Conservation (phyloP, 2,113 vertebrate genomes). For the Gila orcuttii region DNA sequence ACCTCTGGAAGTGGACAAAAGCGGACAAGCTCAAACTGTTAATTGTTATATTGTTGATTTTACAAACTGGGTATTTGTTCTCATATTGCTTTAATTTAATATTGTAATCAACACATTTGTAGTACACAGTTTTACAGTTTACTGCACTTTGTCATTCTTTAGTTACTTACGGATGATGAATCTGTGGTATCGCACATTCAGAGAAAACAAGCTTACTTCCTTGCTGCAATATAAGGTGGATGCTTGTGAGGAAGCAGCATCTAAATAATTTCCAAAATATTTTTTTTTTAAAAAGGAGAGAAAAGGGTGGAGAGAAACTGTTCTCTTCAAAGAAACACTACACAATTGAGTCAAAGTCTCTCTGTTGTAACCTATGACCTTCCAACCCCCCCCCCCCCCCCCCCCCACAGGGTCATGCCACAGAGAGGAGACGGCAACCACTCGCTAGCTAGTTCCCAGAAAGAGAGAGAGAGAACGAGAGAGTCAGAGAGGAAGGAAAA, state of each 20-base stretch:
- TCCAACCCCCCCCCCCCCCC: slow-evolving; percentile 64
- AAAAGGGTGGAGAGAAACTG: slow-evolving; percentile 38
- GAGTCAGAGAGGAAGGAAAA: not conserved
- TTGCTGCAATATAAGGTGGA: not conserved
- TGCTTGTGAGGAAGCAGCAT: slow-evolving; percentile 56
- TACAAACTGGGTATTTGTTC: too few species aligned
- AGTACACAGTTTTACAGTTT: too few species aligned
- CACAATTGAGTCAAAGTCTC: slow-evolving; percentile 77
- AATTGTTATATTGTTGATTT: too few species aligned
- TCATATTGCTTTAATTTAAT: too few species aligned
- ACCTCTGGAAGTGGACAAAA: too few species aligned
- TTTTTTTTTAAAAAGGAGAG: slow-evolving; percentile 58
- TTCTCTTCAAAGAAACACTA: slow-evolving; percentile 72
- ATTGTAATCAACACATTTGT: too few species aligned
- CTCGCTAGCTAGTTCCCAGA: slow-evolving; percentile 72
- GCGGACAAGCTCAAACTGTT: too few species aligned
- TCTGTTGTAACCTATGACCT: slow-evolving; percentile 80
- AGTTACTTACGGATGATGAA: too few species aligned
- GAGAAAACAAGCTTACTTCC: too few species aligned
- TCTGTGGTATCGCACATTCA: too few species aligned
- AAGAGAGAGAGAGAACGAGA: slow-evolving; percentile 51
- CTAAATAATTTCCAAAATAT: slow-evolving; percentile 77
- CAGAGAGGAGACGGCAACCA: slow-evolving; percentile 67
- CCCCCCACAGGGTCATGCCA: slow-evolving; percentile 72
- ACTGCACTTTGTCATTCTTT: too few species aligned